Percentiles rank a stretch among this genome's conserved stretches.
Evolutionary conservation across 2,888 invertebrate genomes (phyloP).

Genomic region (Meta bourneti): DNA sequence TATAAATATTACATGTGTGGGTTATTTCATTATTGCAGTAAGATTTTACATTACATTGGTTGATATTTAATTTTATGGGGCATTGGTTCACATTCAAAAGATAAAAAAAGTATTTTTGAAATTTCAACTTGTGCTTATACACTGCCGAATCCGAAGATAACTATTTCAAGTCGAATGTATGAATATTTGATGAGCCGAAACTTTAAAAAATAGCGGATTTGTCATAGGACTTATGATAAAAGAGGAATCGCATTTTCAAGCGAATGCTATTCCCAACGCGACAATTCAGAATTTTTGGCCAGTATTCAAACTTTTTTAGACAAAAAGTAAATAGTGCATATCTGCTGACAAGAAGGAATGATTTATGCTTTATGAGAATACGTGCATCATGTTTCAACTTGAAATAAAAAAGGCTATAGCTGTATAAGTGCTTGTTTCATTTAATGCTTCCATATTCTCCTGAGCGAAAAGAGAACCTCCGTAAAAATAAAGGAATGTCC

Average conservation of each 20-base stretch:
- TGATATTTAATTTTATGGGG: too few relatives aligned
- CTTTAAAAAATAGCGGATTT: background rate
- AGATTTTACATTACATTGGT: too few relatives aligned
- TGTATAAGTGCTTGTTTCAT: background rate
- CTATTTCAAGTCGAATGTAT: background rate
- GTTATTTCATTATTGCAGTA: too few relatives aligned
- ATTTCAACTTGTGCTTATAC: too few relatives aligned
- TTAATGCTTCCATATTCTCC: background rate
- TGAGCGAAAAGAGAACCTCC: background rate
- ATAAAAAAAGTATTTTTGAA: too few relatives aligned
- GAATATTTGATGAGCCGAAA: background rate
- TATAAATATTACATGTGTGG: too few relatives aligned
- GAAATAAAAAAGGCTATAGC: background rate
- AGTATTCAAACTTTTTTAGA: background rate
- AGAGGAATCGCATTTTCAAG: background rate
- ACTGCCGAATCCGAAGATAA: too few relatives aligned
- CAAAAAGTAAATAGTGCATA: background rate
- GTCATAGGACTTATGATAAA: background rate
- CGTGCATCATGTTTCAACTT: background rate
- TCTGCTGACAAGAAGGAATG: background rate
- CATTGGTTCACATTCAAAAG: too few relatives aligned
- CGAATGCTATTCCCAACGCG: background rate
- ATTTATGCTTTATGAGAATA: background rate
- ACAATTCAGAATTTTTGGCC: background rate
- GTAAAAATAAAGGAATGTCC: background rate